Conservation (phyloP, 1,140 invertebrate genomes). For the Pteromalus puparum region DNA sequence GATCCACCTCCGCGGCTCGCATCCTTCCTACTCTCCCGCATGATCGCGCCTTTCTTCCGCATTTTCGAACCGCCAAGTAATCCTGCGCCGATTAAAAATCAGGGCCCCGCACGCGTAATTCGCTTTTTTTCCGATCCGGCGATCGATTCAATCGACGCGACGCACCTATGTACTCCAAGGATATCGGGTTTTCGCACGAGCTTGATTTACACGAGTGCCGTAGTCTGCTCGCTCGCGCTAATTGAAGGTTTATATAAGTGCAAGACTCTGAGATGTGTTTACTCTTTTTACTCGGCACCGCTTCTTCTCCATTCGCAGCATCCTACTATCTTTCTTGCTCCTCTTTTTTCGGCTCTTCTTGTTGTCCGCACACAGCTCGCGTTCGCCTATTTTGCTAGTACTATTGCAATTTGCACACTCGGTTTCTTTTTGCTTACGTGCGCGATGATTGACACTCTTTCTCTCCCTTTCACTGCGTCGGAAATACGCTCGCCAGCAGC, state of each 20-base stretch:
- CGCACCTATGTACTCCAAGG: constrained; percentile 51
- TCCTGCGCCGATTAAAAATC: constrained; percentile 23
- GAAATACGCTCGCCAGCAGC: background rate
- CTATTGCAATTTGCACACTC: constrained; percentile 22
- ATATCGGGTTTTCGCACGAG: constrained; percentile 57
- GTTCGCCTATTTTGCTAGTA: background rate
- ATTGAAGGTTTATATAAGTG: constrained; percentile 60
- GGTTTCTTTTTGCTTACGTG: background rate
- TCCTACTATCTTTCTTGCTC: too few species aligned
- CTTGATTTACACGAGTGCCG: constrained; percentile 56
- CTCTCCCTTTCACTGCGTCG: background rate
- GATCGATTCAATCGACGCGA: constrained; percentile 9
- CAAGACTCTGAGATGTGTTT: background rate
- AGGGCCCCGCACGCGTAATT: background rate
- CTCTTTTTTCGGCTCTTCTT: background rate
- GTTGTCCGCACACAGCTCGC: background rate
- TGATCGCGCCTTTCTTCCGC: background rate
- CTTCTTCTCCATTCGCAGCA: background rate
- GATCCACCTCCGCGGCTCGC: background rate
- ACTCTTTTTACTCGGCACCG: background rate
- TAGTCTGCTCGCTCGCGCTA: constrained; percentile 49
- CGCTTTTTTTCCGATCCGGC: background rate
- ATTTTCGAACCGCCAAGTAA: background rate
- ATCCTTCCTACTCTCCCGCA: background rate
- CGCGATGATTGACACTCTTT: background rate